Base-by-base conservation (phyloP, 2,888 invertebrate genomes). In the Tineola bisselliella region DNA sequence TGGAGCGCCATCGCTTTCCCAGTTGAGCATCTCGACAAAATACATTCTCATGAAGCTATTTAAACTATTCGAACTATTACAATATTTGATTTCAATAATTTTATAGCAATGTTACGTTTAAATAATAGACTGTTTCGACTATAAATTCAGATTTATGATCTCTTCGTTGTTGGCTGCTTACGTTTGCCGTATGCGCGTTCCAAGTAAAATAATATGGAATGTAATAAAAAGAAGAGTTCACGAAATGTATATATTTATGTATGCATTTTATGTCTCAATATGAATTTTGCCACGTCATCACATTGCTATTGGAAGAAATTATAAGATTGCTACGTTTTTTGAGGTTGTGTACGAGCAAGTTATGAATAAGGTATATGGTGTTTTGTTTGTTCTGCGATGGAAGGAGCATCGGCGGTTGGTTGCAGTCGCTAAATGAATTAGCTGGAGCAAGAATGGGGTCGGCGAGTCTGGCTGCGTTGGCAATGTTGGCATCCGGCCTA, bases 401-500 rank as follows among this genome's bases (percentile, higher is more conserved):
- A 15, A 11, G 18, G 48, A 4, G 18, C 48, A 13, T 2, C 12
- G 30, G 38, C 15, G 19, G 61, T 18, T 33, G 66, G 70, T 72
- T 72, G 72, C 74, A 74, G 75, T 75, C 77, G 77, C 77, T 78
- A 84, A 84, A 84, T 79, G 83, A 84, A 82, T 84, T 81, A 82
- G 79, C 79, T 76, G 75, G 77, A 70, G 71, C 73, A 78, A 76
- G 83, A 87, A 86, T 87, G 84, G 81, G 86, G 86, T 86, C 86
- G 84, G 70, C 73, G 72, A 81, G 86, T 87, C 87, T 87, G 84
- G 83, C 80, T 81, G 76, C 72, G 79, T 83, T 87, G 87, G 86
- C 86, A 86, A 76, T 72, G 79, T 83, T 87, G 87, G 86, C 86
- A 86, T 83, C 79, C 82, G 80, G 84, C 86, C 87, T 86, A 86